These are phyloP conservation scores for Elgaria multicarinata DNA, from an alignment of 2,113 vertebrate species.

Conservation along the genomic window DNA sequence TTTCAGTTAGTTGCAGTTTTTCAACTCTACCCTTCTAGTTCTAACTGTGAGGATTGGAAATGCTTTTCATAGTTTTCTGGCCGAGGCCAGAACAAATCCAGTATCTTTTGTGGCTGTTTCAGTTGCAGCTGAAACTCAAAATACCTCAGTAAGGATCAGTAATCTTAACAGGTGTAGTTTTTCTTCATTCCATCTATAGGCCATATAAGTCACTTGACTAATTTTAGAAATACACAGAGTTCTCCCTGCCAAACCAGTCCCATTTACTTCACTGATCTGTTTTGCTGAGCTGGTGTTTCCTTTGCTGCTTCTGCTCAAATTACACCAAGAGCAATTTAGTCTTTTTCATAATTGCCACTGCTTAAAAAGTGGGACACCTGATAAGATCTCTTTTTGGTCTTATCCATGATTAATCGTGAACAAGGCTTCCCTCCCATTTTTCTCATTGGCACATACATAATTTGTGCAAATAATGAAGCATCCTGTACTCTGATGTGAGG, in stretches of 20 bases:
- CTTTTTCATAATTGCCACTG: conserved; percentile 25
- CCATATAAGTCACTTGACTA: neutral
- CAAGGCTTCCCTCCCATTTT: conserved; percentile 24
- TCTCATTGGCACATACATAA: conserved; percentile 22
- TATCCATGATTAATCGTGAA: conserved; percentile 37
- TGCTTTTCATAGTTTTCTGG: neutral
- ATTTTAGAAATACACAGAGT: neutral
- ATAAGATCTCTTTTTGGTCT: conserved; percentile 49
- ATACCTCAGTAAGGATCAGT: neutral
- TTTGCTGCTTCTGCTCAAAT: conserved; percentile 19
- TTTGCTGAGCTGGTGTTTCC: conserved; percentile 39
- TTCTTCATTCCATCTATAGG: neutral
- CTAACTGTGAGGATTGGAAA: neutral
- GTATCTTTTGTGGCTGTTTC: neutral
- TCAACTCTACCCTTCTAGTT: neutral
- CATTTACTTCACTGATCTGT: neutral
- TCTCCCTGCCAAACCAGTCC: neutral
- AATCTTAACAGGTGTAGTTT: neutral
- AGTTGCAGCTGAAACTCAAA: neutral
- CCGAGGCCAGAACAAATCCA: neutral
- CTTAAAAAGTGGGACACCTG: conserved; percentile 45
- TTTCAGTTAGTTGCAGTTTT: neutral
- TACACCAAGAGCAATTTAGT: conserved; percentile 39
- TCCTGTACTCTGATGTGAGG: neutral
- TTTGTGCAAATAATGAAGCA: conserved; percentile 12